These are phyloP conservation scores for Nyctereutes procyonoides DNA, from an alignment of 2,113 vertebrate species.

Conservation along the genomic window DNA sequence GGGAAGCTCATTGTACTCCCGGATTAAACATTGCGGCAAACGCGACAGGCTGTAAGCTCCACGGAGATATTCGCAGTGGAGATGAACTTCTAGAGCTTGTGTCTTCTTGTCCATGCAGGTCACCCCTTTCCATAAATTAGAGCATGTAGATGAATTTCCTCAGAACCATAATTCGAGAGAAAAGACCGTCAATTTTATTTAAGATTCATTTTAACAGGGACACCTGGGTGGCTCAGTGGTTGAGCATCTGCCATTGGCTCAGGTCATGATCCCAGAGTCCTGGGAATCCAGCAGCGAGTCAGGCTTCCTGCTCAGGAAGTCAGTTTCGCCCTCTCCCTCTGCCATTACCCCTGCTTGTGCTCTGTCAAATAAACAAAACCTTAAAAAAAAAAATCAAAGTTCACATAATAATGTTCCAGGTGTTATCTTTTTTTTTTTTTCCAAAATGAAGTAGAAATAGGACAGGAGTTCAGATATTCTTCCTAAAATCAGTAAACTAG, in stretches of 20 bases:
- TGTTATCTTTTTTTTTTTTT: neutral
- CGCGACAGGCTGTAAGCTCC: neutral
- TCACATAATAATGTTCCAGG: neutral
- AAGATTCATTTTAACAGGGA: neutral
- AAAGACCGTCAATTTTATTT: neutral
- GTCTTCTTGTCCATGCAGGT: too few species aligned
- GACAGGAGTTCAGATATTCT: neutral
- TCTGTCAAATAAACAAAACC: too few species aligned
- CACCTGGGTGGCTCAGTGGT: too few species aligned
- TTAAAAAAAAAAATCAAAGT: neutral
- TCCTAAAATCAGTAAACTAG: constrained; percentile 37
- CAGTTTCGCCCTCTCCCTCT: too few species aligned
- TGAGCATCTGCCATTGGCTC: too few species aligned
- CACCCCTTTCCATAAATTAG: neutral
- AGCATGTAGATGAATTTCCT: neutral
- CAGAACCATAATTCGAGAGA: neutral
- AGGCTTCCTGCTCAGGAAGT: too few species aligned
- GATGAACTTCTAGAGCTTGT: neutral
- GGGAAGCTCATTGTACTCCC: neutral
- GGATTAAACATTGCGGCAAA: neutral
- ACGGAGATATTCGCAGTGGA: neutral
- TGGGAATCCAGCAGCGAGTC: too few species aligned
- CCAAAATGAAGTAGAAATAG: neutral
- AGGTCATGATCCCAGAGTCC: too few species aligned
- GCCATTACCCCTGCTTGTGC: too few species aligned